phyloP scores from a whole-genome alignment of 2,113 vertebrate genomes.

The Calyptommatus sinebrachiatus region DNA sequence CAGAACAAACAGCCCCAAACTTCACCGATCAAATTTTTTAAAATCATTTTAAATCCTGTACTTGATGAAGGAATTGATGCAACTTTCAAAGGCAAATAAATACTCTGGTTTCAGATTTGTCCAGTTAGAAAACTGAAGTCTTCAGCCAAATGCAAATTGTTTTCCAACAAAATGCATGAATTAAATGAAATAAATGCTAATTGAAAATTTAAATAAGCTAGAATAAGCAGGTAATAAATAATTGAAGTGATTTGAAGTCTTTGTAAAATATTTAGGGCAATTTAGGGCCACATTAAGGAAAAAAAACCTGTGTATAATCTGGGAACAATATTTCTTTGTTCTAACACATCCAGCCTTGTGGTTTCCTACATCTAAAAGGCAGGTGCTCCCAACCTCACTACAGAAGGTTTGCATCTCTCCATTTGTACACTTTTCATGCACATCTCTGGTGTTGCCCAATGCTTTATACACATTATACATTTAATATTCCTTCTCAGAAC shows the following conservation, averaged over 20 bases:
- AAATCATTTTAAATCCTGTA: not conserved
- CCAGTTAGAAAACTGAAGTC: too few species aligned
- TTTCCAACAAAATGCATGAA: accelerated
- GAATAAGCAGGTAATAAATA: accelerated
- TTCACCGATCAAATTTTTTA: not conserved
- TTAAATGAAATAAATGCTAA: accelerated
- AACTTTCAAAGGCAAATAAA: not conserved
- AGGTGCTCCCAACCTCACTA: not conserved
- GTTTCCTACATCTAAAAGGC: not conserved
- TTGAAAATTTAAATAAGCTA: accelerated
- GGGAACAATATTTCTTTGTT: not conserved
- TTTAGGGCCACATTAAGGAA: not conserved
- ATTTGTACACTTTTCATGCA: not conserved
- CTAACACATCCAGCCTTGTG: not conserved
- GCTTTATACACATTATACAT: not conserved
- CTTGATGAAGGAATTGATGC: not conserved
- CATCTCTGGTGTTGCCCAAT: not conserved
- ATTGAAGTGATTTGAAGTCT: too few species aligned
- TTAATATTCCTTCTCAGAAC: not conserved
- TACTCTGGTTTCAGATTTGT: too few species aligned
- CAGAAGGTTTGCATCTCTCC: not conserved
- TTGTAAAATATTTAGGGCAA: too few species aligned
- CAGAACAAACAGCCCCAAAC: not conserved
- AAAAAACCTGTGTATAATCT: not conserved
- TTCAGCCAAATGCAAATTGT: not conserved